A percentile compares a stretch with the other conserved stretches of the same genome.
phyloP scores from a whole-genome alignment of 2,888 invertebrate genomes.

The Cecidostiba fungosa region DNA sequence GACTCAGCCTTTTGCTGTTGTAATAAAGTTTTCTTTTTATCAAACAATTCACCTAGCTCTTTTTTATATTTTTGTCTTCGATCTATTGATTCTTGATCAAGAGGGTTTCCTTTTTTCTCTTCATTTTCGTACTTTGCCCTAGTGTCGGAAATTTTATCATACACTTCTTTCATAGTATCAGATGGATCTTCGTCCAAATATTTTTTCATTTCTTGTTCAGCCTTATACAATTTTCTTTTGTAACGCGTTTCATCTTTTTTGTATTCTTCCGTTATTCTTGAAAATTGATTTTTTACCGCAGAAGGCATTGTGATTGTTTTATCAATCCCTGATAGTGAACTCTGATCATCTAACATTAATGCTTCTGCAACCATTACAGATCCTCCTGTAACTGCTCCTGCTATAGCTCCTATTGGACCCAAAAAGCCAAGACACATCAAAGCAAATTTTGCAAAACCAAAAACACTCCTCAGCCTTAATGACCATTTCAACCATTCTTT shows the following conservation, averaged over 20 bases:
- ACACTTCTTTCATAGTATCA: background rate
- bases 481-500: background rate
- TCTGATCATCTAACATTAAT: background rate
- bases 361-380: background rate
- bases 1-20: background rate
- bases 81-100: background rate
- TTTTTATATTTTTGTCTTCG: background rate
- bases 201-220: background rate
- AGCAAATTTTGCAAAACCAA: background rate
- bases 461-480: background rate
- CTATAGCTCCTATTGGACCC: background rate
- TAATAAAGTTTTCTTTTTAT: background rate
- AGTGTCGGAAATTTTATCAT: background rate
- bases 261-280: background rate
- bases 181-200: background rate
- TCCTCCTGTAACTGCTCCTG: background rate
- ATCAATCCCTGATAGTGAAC: background rate
- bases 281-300: background rate
- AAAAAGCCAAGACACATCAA: background rate
- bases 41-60: background rate
- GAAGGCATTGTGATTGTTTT: background rate
- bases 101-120: background rate
- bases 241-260: background rate
- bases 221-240: background rate
- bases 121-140: background rate